Evolutionary conservation across 1,140 invertebrate genomes (phyloP).

Genomic region (Polyergus mexicanus): DNA sequence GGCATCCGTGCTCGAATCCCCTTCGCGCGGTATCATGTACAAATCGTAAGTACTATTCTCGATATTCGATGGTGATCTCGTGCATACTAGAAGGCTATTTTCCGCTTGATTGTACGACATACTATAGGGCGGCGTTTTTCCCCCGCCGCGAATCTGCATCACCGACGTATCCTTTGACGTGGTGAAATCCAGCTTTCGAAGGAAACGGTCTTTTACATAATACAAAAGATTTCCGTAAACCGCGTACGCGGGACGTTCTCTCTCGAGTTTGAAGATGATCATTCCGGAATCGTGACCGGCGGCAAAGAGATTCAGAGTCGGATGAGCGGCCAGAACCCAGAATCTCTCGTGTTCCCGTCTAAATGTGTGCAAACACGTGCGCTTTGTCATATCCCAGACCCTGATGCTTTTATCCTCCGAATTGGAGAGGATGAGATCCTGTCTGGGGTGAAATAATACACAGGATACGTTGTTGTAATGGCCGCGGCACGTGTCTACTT

Average conservation of each 20-base stretch:
- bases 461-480: slow-evolving; percentile 99
- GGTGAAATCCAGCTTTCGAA: slow-evolving; percentile 97
- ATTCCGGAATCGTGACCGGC: slow-evolving; percentile 98
- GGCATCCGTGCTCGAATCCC: slow-evolving; percentile 86
- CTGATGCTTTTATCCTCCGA: slow-evolving; percentile 99
- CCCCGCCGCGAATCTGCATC: slow-evolving; percentile 96
- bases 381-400: slow-evolving; percentile 99
- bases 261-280: slow-evolving; percentile 94
- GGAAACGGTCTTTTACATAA: slow-evolving; percentile 97
- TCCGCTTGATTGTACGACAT: slow-evolving; percentile 99
- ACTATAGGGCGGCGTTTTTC: slow-evolving; percentile 91
- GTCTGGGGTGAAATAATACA: slow-evolving; percentile 98
- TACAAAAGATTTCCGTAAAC: slow-evolving; percentile 97
- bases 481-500: slow-evolving; percentile 99
- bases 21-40: slow-evolving; percentile 93
- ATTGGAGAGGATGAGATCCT: slow-evolving; percentile 98
- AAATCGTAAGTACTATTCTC: slow-evolving; percentile 98
- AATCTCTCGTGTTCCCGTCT: slow-evolving; percentile 98
- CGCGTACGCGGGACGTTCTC: slow-evolving; percentile 98
- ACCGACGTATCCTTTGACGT: slow-evolving; percentile 97
- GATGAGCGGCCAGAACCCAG: slow-evolving; percentile 98
- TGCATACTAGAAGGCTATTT: slow-evolving; percentile 95
- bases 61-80: slow-evolving; percentile 90
- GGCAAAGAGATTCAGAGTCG: slow-evolving; percentile 94
- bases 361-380: slow-evolving; percentile 98